These are phyloP conservation scores for Oreortyx pictus DNA, from an alignment of 2,797 vertebrate species.

Conservation along the genomic window DNA sequence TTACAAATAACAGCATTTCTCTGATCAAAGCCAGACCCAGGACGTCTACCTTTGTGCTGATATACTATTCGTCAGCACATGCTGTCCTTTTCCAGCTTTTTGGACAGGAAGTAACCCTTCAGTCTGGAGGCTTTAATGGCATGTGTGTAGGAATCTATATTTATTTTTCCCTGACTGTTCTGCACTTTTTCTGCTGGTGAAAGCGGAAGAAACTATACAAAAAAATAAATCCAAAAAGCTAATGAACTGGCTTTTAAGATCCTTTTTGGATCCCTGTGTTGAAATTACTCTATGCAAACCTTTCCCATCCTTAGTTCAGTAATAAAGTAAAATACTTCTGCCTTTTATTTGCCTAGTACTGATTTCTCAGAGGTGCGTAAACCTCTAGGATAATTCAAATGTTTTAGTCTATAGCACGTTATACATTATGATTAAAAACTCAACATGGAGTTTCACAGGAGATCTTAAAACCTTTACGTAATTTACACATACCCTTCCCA, in stretches of 20 bases:
- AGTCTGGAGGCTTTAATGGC: neutral
- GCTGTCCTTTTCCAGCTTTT: neutral
- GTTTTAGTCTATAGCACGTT: neutral
- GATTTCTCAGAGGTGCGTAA: neutral
- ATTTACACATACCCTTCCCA: neutral
- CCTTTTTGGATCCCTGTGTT: neutral
- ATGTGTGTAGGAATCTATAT: neutral
- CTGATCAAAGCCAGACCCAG: neutral
- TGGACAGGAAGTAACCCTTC: neutral
- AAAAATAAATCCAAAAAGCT: neutral
- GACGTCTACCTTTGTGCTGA: neutral
- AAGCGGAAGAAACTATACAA: neutral
- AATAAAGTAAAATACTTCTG: neutral
- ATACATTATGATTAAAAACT: neutral
- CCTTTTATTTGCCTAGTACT: neutral
- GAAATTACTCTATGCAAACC: neutral
- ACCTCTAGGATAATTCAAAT: neutral
- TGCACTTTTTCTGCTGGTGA: neutral
- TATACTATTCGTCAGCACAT: neutral
- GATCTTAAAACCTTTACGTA: neutral
- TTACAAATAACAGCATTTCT: neutral
- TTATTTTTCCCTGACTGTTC: neutral
- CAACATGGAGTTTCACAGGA: neutral
- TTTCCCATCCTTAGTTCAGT: neutral
- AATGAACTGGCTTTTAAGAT: neutral